phyloP scores from a whole-genome alignment of 2,888 invertebrate genomes.

The Lycophotia porphyrea region DNA sequence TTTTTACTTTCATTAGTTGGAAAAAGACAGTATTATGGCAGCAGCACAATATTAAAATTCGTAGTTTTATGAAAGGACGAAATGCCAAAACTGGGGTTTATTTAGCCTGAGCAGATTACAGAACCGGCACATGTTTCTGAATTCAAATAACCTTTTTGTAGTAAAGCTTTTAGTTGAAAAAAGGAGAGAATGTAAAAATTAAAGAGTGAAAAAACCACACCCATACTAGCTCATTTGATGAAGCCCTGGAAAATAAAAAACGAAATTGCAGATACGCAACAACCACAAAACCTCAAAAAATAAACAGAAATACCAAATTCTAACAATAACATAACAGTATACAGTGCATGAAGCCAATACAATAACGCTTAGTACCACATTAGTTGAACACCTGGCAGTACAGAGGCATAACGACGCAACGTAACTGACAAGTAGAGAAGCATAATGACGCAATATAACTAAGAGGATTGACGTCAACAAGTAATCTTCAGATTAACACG shows the following conservation, averaged over 20 bases:
- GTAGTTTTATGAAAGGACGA: background rate
- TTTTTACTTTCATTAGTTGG: constrained; percentile 45
- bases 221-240: background rate
- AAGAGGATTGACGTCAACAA: constrained; percentile 47
- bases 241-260: background rate
- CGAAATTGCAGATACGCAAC: background rate
- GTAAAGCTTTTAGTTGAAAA: background rate
- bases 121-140: background rate
- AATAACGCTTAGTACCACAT: constrained; percentile 35
- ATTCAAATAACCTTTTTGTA: background rate
- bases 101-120: background rate
- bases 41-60: background rate
- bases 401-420: constrained; percentile 31
- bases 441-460: constrained; percentile 42
- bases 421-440: constrained; percentile 16
- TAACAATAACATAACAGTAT: constrained; percentile 11
- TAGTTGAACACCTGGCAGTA: constrained; percentile 39
- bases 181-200: background rate
- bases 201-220: background rate
- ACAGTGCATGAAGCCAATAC: constrained; percentile 44
- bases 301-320: background rate
- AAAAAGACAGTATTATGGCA: background rate
- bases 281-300: background rate
- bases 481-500: constrained; percentile 59
- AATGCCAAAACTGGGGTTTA: background rate